Conservation (phyloP, 2,797 vertebrate genomes). For the Enoplosus armatus region DNA sequence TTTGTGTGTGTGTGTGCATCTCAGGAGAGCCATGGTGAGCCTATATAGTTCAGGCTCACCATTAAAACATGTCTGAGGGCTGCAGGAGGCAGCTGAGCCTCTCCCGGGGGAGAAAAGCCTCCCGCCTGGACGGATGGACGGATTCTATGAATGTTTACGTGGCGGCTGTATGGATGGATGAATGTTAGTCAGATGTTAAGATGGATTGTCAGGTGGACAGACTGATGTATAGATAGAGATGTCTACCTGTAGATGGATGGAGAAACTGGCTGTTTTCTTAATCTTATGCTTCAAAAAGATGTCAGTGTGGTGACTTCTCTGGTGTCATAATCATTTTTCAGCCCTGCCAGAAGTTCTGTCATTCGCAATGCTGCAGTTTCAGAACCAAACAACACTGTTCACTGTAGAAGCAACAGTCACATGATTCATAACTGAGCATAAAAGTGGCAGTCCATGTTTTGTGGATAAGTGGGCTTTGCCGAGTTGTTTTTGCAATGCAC, state of each 20-base stretch:
- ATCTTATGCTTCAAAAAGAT: conserved; percentile 10
- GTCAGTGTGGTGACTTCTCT: not conserved
- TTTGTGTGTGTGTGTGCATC: conserved; percentile 13
- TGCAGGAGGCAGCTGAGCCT: conserved; percentile 67
- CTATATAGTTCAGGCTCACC: conserved; percentile 56
- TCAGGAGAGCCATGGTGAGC: conserved; percentile 42
- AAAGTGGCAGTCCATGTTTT: conserved; percentile 12
- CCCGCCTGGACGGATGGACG: conserved; percentile 33
- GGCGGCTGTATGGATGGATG: conserved; percentile 47
- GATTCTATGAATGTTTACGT: conserved; percentile 48
- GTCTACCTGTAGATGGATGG: conserved; percentile 20
- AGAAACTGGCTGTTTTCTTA: conserved; percentile 2
- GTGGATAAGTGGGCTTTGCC: not conserved
- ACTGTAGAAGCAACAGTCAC: not conserved
- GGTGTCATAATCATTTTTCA: conserved; percentile 23
- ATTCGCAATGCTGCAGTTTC: conserved; percentile 7
- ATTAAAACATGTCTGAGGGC: conserved; percentile 74
- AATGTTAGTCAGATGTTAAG: conserved; percentile 11
- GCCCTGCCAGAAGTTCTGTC: conserved; percentile 15
- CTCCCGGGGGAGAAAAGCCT: conserved; percentile 52
- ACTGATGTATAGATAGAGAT: conserved; percentile 18
- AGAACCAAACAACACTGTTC: conserved; percentile 3
- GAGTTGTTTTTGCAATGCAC: conserved; percentile 12
- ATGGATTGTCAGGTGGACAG: conserved; percentile 15
- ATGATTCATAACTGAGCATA: not conserved